Conservation (phyloP, 2,113 vertebrate species). For the Ariopsis seemanni region DNA sequence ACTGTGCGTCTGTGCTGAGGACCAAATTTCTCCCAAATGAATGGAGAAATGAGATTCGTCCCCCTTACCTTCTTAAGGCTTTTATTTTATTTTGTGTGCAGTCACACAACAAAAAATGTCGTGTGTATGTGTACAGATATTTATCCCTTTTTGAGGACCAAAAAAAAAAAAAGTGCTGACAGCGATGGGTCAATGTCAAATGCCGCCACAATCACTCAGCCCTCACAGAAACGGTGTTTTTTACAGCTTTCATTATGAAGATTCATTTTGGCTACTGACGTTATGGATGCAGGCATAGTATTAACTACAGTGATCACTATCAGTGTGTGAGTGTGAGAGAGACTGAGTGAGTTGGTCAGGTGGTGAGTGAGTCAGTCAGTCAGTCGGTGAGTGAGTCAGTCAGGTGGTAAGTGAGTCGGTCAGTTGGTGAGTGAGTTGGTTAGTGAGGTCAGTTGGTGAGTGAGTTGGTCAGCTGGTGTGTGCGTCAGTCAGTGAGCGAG, state of each 20-base stretch:
- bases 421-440: neutral
- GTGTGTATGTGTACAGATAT: neutral
- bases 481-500: too few species aligned
- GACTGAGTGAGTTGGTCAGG: neutral
- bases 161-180: neutral
- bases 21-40: neutral
- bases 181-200: neutral
- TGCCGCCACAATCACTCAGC: too few species aligned
- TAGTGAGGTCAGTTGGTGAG: too few species aligned
- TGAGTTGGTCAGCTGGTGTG: too few species aligned
- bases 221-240: neutral
- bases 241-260: neutral
- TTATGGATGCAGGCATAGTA: neutral
- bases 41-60: neutral
- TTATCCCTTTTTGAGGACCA: neutral
- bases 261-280: neutral
- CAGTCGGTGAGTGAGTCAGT: too few species aligned
- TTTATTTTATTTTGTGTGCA: neutral
- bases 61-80: neutral
- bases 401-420: too few species aligned
- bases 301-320: neutral
- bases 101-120: neutral
- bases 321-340: neutral
- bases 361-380: neutral
- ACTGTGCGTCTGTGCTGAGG: neutral